Base-by-base conservation (phyloP, 2,888 invertebrate species). In the Eucera pruinosa region DNA sequence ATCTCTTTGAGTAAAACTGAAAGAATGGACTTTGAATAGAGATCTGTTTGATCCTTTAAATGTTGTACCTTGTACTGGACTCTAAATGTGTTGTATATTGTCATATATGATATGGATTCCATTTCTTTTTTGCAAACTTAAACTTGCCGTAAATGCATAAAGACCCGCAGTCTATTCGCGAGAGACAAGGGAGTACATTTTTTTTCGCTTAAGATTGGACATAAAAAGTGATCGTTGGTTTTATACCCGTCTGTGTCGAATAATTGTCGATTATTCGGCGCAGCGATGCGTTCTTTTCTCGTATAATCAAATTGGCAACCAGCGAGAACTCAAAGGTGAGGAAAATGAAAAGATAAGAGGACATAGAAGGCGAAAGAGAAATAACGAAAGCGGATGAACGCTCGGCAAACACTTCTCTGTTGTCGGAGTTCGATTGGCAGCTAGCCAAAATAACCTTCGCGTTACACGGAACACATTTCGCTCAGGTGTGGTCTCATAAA, bases 321-420 rank as follows among this genome's bases (percentile, higher is more conserved):
- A 13, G 11, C n/a, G 43, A 45, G 23, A 30, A 33, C 45, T 20
- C 13, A 3, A 45, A 45, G 74, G 76, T n/a, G 66, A 39, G 18
- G 61, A 74, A 57, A 76, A 50, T 25, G 33, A 48, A 41, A 25
- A 57, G 57, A 58, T 60, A 48, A 75, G 68, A 45, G 62, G 50
- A 67, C 39, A 64, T 43, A 39, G 33, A 18, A 9, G 48, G 54
- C 23, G 43, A 58, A 68, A 64, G 55, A 23, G 52, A 48, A 43
- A 64, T 50, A 62, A 60, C 61, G 62, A 79, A 75, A 76, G 39
- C 54, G 55, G 45, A 64, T 58, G 76, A 80, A 66, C 61, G 80
- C 57, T 81, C 68, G 67, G 68, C 77, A 81, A 80, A 81, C 74
- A 77, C 77, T 81, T 72, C 77, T 58, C 60, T 25, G 69, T 61